Base-by-base conservation (phyloP, 2,888 invertebrate genomes). In the Drosophila sordidula region DNA sequence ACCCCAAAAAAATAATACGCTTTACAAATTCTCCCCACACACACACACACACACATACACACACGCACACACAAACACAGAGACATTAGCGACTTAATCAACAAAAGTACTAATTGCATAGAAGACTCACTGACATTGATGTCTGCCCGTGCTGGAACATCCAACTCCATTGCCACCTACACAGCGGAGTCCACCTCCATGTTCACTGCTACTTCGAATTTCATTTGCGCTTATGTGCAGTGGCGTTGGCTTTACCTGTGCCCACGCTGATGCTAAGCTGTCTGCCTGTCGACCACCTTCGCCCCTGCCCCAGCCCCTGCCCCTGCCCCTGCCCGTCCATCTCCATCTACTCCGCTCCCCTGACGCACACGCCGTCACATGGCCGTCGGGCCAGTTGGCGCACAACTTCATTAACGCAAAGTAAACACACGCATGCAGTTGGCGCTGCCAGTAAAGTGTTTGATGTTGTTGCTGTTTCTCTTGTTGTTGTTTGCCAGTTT, bases 61-160 rank as follows among this genome's bases (percentile, higher is more conserved):
- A 46, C 22, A 26, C 32, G 14, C 8, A 18, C 22, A 29, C 6
- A 29, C 11, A 46, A 16, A 32, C 22, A 16, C 34, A 18, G 6
- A 52, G 56, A 46, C 65, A 70, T 78, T 74, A 68, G 70, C 72
- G 62, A 74, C 78, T 84, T 85, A 89, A 85, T 85, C 85, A 85
- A 89, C 85, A 89, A 89, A 85, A 84, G 84, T 76, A 78, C 85
- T 85, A 85, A 85, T 85, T 85, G 85, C 85, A 85, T 78, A 89
- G 87, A 85, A 89, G 85, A 74, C 72, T 80, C 70, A 50, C 77
- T 76, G 81, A 77, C 85, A 84, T 81, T 85, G 89, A 78, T 89
- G 89, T 78, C 81, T 72, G 70, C 34, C 8, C 49, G 32, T 38
- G 62, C 46, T 41, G 12, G n/a, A 46, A 65, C 32, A 29, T 44